Base-by-base conservation (phyloP, 2,888 invertebrate genomes). In the Scaptodrosophila latifasciaeformis region DNA sequence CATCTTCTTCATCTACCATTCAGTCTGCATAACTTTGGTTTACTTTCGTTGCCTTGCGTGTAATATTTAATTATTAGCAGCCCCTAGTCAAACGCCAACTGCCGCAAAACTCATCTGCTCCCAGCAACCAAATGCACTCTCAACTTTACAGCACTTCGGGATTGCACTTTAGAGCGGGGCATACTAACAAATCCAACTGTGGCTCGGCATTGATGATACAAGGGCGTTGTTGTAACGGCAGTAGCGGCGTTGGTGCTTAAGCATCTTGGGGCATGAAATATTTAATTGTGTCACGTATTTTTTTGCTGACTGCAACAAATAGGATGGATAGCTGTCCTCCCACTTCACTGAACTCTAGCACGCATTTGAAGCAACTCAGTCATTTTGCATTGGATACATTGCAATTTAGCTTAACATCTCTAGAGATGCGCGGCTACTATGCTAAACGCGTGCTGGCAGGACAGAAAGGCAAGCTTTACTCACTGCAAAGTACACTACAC, bases 31-130 rank as follows among this genome's bases (percentile, higher is more conserved):
- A 80, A 72, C 67, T 80, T 74, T 66, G 54, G 51, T 57, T 55
- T 80, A 77, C 81, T 74, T 74, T 75, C 81, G 72, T 75, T 74
- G 76, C 72, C 81, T 78, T 74, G 72, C 72, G 72, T 74, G 81
- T 78, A 74, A 74, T 74, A 74, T 74, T 74, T 74, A 74, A 74
- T 74, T 74, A 74, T 80, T 63, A 68, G 60, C 46, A 58, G 67
- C 44, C 12, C 12, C 39, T 5, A 31, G 9, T 31, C 15, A 21
- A 24, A 21, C 59, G 15, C 31, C 34, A 4, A n/a, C 37, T n/a
- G 15, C 13, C 42, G 42, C 48, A 37, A 27, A 62, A 57, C 50
- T 57, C 21, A 24, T n/a, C n/a, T n/a, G 10, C 10, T 7, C 34
- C 18, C 17, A 30, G 29, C 37, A 37, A 12, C 13, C 19, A 34